These are phyloP conservation scores for Parazoanthus atlanticus DNA, from an alignment of 92 coral and sea anemone genomes.

Conservation along the genomic window DNA sequence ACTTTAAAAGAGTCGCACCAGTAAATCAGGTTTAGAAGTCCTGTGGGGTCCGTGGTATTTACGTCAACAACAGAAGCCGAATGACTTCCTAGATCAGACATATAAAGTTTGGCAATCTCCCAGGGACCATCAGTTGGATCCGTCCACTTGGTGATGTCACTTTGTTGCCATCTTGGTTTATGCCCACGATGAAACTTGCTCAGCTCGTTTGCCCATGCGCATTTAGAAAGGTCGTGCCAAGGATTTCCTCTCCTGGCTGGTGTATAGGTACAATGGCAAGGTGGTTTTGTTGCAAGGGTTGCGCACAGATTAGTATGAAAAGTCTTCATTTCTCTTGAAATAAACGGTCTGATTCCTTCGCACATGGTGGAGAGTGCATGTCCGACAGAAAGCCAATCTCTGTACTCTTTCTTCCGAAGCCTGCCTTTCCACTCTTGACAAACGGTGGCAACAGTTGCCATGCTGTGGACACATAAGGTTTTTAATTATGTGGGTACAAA, in stretches of 20 bases:
- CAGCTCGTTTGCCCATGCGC: slow-evolving; percentile 80
- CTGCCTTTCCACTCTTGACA: slow-evolving; percentile 47
- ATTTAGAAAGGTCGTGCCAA: slow-evolving; percentile 58
- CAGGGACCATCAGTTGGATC: slow-evolving; percentile 76
- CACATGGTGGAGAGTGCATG: slow-evolving; percentile 63
- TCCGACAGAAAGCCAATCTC: slow-evolving; percentile 88
- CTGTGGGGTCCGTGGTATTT: slow-evolving; percentile 72
- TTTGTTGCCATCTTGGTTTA: slow-evolving; percentile 77
- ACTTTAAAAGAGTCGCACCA: slow-evolving; percentile 67
- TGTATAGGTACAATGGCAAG: slow-evolving; percentile 56
- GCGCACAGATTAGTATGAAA: slow-evolving; percentile 51
- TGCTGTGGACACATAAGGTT: background rate
- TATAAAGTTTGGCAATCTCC: slow-evolving; percentile 87
- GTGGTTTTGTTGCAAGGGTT: slow-evolving; percentile 40
- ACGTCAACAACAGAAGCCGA: slow-evolving; percentile 50
- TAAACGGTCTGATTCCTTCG: slow-evolving; percentile 67
- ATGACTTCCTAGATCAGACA: slow-evolving; percentile 69
- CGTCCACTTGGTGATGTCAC: slow-evolving; percentile 72
- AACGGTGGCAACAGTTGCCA: slow-evolving; percentile 37
- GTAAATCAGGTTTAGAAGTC: slow-evolving; percentile 71
- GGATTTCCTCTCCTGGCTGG: slow-evolving; percentile 51
- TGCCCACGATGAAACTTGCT: slow-evolving; percentile 40
- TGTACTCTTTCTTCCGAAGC: slow-evolving; percentile 64
- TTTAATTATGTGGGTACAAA: too few species aligned
- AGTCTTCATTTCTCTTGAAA: slow-evolving; percentile 43